Evolutionary conservation across 2,888 invertebrate genomes (phyloP), one percentile per base, ranked within the genome.

Genomic region (Ophion slaviceki): DNA sequence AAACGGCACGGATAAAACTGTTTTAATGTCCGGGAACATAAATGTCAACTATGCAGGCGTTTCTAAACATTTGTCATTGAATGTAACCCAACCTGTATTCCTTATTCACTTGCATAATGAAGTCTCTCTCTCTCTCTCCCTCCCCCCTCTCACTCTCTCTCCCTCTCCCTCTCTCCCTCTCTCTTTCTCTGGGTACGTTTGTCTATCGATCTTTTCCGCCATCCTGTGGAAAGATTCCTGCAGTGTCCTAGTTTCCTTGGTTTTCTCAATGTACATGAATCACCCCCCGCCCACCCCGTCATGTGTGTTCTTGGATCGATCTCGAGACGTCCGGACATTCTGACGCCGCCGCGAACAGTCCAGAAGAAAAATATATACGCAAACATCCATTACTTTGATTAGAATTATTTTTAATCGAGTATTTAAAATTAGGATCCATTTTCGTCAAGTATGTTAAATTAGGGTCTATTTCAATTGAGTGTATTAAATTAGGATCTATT

Each of bases 161-260:
- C 47, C n/a, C 32, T 8, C 28, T 24, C 45, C 4, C 40, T 40
- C 40, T 40, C 28, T 32, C 57, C n/a, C n/a, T 7, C 7, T 47
- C 47, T 32, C 32, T 17, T 14, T 40, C 45, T 10, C 62, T 45
- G 8, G n/a, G 24, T 5, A 45, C 24, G 24, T 67, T 59, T 59
- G 40, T 59, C 57, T 70, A 86, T 84, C 80, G 86, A 86, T 79
- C 80, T 70, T 72, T 66, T 64, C 53, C 59, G 67, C 53, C 28
- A 45, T 81, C 40, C 70, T 61, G 32, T 57, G 62, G n/a, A 80
- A 79, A 62, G 71, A 84, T 72, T 91, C 89, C 90, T 90, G 88
- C 89, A 87, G 78, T 87, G 91, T 85, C 88, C 91, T 88, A 91
- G 40, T 78, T 84, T 90, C 90, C 87, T 68, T 32, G n/a, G 36